phyloP scores from a whole-genome alignment of 2,888 invertebrate species.

The Zeuzera pyrina region DNA sequence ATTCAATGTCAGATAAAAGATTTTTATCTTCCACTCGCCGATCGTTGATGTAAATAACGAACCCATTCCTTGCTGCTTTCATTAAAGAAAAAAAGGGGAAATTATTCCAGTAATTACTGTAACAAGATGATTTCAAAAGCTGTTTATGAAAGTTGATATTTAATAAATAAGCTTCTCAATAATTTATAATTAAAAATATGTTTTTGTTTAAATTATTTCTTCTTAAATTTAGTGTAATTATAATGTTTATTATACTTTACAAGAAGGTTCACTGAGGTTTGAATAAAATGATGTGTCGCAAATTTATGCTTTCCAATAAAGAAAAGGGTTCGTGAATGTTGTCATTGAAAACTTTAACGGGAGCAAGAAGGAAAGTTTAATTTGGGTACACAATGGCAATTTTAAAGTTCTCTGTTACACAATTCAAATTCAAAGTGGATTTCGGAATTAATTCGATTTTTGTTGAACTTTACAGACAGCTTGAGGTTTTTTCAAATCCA shows the following conservation, averaged over 20 bases:
- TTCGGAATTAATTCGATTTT: slow-evolving; percentile 56
- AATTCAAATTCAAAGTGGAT: slow-evolving; percentile 53
- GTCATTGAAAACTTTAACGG: slow-evolving; percentile 30
- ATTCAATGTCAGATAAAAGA: slow-evolving; percentile 54
- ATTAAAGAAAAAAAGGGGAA: slow-evolving; percentile 25
- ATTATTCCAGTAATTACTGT: slow-evolving; percentile 12
- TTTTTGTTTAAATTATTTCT: too few relatives aligned
- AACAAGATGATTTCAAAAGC: too few relatives aligned
- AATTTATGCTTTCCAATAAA: too few relatives aligned
- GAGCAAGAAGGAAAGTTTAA: slow-evolving; percentile 36
- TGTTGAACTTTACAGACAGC: slow-evolving; percentile 44
- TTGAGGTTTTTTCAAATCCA: slow-evolving; percentile 34
- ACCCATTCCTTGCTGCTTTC: slow-evolving; percentile 37
- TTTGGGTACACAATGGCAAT: slow-evolving; percentile 53
- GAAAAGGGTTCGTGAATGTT: slow-evolving; percentile 26
- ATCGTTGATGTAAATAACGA: slow-evolving; percentile 56
- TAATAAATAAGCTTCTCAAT: too few relatives aligned
- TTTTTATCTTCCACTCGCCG: slow-evolving; percentile 39
- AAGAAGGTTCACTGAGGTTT: too few relatives aligned
- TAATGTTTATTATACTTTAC: too few relatives aligned
- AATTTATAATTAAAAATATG: too few relatives aligned
- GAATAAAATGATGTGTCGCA: too few relatives aligned
- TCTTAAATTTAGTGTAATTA: too few relatives aligned
- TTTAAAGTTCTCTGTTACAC: slow-evolving; percentile 46
- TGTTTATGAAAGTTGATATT: too few relatives aligned